Base-by-base conservation (phyloP, 2,888 invertebrate genomes). In the Acronicta aceris region DNA sequence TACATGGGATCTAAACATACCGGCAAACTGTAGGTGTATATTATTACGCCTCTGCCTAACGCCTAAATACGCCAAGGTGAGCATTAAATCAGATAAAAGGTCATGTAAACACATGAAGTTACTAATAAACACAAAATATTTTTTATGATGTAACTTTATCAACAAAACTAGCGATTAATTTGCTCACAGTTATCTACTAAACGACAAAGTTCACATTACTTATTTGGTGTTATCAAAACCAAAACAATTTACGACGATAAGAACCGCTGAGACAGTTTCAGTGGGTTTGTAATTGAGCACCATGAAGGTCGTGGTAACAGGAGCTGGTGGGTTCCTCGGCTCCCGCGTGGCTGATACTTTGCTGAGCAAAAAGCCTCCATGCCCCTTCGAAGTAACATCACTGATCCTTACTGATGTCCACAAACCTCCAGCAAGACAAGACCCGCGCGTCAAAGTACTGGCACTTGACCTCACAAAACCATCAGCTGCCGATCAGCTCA, bases 241-340 rank as follows among this genome's bases (percentile, higher is more conserved):
- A 71, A 56, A 71, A 65, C 53, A 59, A 25, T 27, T 49, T 15
- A 40, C 25, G 41, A 9, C 25, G 51, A 75, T 71, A 71, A 71
- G 21, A 9, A 6, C 13, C 8, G 38, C 8, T 50, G 21, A 25
- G 46, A 15, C 17, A 16, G 6, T 36, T 27, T 25, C 53, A 76
- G 76, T 71, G 1, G 40, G n/a, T 48, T 30, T 48, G 0, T 53
- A 12, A 48, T 17, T 41, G 41, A 30, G 30, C 65, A 78, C 2
- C 55, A 91, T 91, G 91, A 87, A 85, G 61, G 81, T 91, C 4
- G 82, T 89, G 9, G 81, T 91, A n/a, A 91, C 91, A 5, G 91
- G 92, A 17, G 91, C 90, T 10, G 87, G 83, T 0, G 91, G 91
- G 0, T 92, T 88, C 46, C 62, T 91, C 5, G 91, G 92, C 0